A percentile compares a stretch with the other conserved stretches of the same genome.
Conservation (phyloP, 1,140 invertebrate species). For the Cotesia glomerata region DNA sequence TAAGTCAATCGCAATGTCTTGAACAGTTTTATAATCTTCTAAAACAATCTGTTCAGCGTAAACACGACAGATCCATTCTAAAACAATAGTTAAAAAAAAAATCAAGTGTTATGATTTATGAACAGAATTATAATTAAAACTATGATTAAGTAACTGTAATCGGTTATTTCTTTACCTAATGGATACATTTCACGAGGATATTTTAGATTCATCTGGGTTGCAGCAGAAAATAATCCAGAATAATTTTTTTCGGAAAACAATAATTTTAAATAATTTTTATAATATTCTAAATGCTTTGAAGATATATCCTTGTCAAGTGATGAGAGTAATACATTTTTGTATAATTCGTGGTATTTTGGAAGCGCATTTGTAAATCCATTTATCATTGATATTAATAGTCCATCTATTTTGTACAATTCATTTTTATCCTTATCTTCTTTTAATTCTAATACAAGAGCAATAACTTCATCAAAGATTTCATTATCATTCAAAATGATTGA, state of each 20-base stretch:
- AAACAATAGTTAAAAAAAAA: slow-evolving; percentile 6
- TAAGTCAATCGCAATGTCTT: slow-evolving; percentile 58
- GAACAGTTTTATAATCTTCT: slow-evolving; percentile 41
- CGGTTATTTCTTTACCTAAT: slow-evolving; percentile 46
- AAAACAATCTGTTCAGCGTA: slow-evolving; percentile 64
- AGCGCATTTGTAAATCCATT: slow-evolving; percentile 42
- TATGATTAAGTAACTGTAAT: slow-evolving; percentile 6
- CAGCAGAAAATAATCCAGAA: slow-evolving; percentile 57
- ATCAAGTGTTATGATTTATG: background rate
- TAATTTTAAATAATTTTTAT: slow-evolving; percentile 65
- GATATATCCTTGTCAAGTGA: slow-evolving; percentile 39
- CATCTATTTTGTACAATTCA: slow-evolving; percentile 40
- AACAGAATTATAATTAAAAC: background rate
- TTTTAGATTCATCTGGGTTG: slow-evolving; percentile 61
- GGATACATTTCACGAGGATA: slow-evolving; percentile 63
- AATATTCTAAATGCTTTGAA: slow-evolving; percentile 54
- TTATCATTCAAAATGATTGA: slow-evolving; percentile 41
- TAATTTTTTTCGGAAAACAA: slow-evolving; percentile 63
- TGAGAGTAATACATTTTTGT: slow-evolving; percentile 52
- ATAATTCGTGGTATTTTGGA: slow-evolving; percentile 37
- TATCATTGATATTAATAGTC: slow-evolving; percentile 45
- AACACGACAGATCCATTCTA: slow-evolving; percentile 69
- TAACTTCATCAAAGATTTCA: slow-evolving; percentile 35
- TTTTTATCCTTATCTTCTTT: slow-evolving; percentile 35
- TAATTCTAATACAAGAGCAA: slow-evolving; percentile 38